These are phyloP conservation scores for Pitta sordida DNA, from an alignment of 2,113 vertebrate genomes.

Conservation along the genomic window DNA sequence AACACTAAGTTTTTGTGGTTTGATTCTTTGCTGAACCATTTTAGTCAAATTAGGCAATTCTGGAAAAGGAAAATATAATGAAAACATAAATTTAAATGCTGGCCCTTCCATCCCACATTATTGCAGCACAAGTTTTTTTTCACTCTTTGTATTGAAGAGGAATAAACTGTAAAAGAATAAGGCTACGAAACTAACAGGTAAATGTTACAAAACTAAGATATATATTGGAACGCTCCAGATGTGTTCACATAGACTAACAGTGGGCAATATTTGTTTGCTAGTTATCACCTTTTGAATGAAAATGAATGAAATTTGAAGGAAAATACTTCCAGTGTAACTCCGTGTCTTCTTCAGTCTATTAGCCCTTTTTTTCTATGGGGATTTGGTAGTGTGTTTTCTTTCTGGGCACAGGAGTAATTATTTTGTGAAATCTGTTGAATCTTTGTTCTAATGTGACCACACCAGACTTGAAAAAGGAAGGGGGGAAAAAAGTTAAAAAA, in stretches of 20 bases:
- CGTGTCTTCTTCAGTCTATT: neutral
- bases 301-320: too few relatives aligned
- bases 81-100: neutral
- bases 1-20: neutral
- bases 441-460: neutral
- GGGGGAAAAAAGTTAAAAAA: neutral
- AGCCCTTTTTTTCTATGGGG: neutral
- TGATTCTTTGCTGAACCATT: neutral
- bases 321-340: neutral
- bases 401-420: neutral
- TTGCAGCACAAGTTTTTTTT: neutral
- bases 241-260: neutral
- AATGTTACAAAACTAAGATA: neutral
- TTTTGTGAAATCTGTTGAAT: neutral
- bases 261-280: neutral
- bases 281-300: neutral
- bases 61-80: neutral
- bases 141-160: neutral
- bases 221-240: neutral
- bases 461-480: neutral
- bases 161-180: neutral
- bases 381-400: neutral
- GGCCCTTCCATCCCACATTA: neutral
- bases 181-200: neutral
- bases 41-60: neutral